Conservation (phyloP, 2,113 vertebrate species). For the Ovibos moschatus region DNA sequence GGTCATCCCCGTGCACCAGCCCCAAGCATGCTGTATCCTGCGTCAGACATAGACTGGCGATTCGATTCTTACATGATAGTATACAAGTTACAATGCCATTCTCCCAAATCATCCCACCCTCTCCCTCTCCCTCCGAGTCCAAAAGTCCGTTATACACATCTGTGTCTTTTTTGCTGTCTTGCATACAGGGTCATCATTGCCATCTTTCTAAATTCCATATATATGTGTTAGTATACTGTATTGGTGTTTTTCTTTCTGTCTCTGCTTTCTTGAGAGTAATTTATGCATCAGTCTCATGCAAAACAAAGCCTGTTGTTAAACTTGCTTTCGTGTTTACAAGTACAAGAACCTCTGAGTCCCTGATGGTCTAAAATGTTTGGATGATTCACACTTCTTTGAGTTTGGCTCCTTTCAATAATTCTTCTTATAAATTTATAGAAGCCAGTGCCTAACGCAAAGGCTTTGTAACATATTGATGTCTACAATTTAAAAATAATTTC, state of each 20-base stretch:
- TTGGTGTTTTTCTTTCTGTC: neutral
- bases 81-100: too few species aligned
- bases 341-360: neutral
- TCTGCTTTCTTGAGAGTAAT: neutral
- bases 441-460: neutral
- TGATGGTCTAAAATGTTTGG: neutral
- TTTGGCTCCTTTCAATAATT: conserved; percentile 18
- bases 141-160: too few species aligned
- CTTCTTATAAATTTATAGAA: conserved; percentile 29
- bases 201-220: too few species aligned
- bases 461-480: neutral
- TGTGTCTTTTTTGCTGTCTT: too few species aligned
- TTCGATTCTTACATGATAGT: too few species aligned
- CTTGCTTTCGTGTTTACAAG: neutral
- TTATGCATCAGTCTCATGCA: neutral
- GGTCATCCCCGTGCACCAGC: too few species aligned
- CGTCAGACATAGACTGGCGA: too few species aligned
- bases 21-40: too few species aligned
- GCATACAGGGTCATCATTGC: too few species aligned
- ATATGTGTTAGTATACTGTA: too few species aligned
- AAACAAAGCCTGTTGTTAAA: neutral
- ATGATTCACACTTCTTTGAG: conserved; percentile 3
- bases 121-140: too few species aligned
- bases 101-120: too few species aligned
- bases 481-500: conserved; percentile 56